Conservation (phyloP, 2,797 vertebrate species). For the Lophotriccus pileatus region DNA sequence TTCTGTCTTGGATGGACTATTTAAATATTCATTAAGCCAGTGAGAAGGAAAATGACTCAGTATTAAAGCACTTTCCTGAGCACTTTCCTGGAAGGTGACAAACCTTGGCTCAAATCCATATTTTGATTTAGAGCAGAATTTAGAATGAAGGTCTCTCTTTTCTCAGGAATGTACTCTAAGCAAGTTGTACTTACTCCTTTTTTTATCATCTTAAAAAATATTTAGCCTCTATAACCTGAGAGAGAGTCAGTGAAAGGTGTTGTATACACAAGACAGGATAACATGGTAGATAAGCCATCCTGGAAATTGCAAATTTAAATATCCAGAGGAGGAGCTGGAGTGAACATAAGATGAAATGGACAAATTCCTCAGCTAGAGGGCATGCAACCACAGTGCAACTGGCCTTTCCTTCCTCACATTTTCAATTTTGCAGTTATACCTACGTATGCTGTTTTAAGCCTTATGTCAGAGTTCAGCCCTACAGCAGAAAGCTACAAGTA, state of each 20-base stretch:
- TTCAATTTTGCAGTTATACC: neutral
- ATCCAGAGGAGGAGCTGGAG: neutral
- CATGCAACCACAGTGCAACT: neutral
- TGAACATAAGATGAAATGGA: neutral
- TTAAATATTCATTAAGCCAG: constrained; percentile 46
- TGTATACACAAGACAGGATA: neutral
- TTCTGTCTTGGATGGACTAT: neutral
- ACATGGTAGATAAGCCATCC: neutral
- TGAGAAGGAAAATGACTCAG: constrained; percentile 27
- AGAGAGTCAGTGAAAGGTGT: neutral
- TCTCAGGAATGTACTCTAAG: neutral
- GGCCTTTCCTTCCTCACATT: neutral
- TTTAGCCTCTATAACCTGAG: neutral
- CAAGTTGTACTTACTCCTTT: neutral
- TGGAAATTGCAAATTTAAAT: neutral
- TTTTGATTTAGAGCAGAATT: neutral
- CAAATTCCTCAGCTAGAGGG: constrained; percentile 1
- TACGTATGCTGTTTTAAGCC: neutral
- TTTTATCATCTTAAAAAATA: neutral
- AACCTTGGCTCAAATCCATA: neutral
- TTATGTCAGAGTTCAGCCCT: neutral
- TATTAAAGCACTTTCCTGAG: constrained; percentile 17
- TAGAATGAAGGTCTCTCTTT: neutral
- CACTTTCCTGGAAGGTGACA: constrained; percentile 32
- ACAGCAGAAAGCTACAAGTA: neutral